Base-by-base conservation (phyloP, 2,113 vertebrate species). In the Mesocricetus auratus region DNA sequence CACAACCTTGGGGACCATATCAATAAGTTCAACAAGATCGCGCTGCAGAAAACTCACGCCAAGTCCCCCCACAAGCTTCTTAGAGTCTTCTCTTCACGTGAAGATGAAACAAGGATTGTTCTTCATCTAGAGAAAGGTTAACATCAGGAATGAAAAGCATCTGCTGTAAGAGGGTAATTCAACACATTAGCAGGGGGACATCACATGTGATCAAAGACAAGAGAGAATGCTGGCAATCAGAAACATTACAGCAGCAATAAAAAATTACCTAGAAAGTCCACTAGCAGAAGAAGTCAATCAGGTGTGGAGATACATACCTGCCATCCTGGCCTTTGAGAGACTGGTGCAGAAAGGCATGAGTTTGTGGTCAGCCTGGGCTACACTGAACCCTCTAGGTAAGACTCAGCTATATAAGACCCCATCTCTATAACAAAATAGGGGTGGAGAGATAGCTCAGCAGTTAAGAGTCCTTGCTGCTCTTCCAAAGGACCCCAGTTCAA, bases 21-120 rank as follows among this genome's bases (percentile, higher is more conserved):
- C 15, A 92, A 79, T 42, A 94, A 86, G 13, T 42, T 96, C 83
- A 79, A 33, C 31, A 95, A 91, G 53, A 89, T 81, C 64, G 92
- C 5, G 0, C 47, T 39, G 19, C 29, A 93, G 53, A 90, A 53
- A 91, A 88, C 87, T 17, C n/a, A 47, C 58, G 68, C 62, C 29
- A 24, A 24, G 42, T 68, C 17, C 29, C 29, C 6, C 56, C 75
- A 82, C 7, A 39, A 87, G 64, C 56, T 90, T 91, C 64, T 89
- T 78, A 90, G 29, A 93, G 7, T 21, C 69, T 69, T 39, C 17
- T 3, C 74, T 60, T 91, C 58, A 79, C 9, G 45, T 53, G 21
- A 87, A 16, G 12, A 69, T 24, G 64, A 92, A 16, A 56, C 56
- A 64, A 94, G n/a, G 33, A 75, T 71, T 66, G 92, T 64, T 21